These are phyloP conservation scores for Acleris sparsana DNA, from an alignment of 2,888 invertebrate species.

Conservation along the genomic window DNA sequence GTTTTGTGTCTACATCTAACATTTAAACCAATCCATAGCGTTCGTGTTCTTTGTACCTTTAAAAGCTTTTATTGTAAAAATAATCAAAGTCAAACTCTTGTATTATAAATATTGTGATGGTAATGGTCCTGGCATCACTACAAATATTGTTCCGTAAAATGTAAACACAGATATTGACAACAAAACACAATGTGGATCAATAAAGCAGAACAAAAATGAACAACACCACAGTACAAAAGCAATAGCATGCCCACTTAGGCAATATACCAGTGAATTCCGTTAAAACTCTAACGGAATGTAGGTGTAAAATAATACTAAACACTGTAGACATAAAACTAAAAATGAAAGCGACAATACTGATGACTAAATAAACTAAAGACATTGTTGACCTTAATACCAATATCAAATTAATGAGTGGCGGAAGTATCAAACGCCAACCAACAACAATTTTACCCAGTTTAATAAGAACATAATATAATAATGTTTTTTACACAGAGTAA, in stretches of 20 bases:
- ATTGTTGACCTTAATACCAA: constrained; percentile 13
- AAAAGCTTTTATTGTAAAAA: constrained; percentile 50
- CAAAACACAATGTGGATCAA: constrained; percentile 69
- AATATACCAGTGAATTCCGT: constrained; percentile 61
- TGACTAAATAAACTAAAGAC: constrained; percentile 44
- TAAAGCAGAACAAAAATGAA: constrained; percentile 68
- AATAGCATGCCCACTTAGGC: constrained; percentile 75
- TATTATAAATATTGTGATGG: constrained; percentile 65
- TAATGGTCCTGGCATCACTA: constrained; percentile 73
- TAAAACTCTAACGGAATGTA: constrained; percentile 51
- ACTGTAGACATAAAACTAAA: constrained; percentile 53
- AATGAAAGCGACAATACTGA: constrained; percentile 64
- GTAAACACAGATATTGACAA: constrained; percentile 60
- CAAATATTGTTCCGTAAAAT: constrained; percentile 54
- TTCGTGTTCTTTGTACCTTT: constrained; percentile 51
- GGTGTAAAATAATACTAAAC: constrained; percentile 51
- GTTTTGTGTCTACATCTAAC: constrained; percentile 56
- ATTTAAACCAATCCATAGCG: constrained; percentile 59
- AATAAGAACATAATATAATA: too few relatives aligned
- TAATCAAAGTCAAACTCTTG: constrained; percentile 83
- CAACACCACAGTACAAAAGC: constrained; percentile 80
- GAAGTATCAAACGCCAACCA: constrained; percentile 7
- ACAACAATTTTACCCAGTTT: not conserved
- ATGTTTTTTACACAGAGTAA: constrained; percentile 12
- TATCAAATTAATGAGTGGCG: not conserved